phyloP scores from a whole-genome alignment of 2,797 vertebrate genomes.

The Danio kyathit region DNA sequence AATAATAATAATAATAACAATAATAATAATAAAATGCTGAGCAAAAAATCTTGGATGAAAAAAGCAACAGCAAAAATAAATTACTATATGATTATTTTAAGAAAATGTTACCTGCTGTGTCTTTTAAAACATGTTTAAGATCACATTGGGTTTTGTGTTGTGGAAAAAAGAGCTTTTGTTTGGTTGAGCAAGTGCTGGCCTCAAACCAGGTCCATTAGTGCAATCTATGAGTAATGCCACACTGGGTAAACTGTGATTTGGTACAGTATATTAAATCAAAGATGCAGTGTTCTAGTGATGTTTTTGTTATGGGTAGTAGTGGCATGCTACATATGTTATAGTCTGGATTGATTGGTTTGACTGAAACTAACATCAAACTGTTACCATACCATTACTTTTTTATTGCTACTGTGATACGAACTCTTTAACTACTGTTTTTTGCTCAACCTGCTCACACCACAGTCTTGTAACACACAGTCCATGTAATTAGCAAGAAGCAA shows the following conservation, averaged over 20 bases:
- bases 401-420: neutral
- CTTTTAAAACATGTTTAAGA: neutral
- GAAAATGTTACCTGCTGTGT: neutral
- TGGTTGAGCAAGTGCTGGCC: neutral
- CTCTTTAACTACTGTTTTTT: neutral
- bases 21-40: too few species aligned
- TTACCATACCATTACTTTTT: neutral
- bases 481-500: constrained; percentile 51
- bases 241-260: constrained; percentile 6
- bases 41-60: neutral
- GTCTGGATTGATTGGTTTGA: neutral
- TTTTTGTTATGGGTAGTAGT: neutral
- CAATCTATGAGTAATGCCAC: constrained; percentile 16
- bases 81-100: neutral
- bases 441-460: constrained; percentile 15
- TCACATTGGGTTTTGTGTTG: constrained; percentile 1
- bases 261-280: neutral
- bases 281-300: neutral
- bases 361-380: neutral
- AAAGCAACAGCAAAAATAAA: neutral
- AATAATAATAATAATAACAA: too few species aligned
- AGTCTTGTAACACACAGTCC: constrained; percentile 29
- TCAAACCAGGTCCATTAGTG: constrained; percentile 21
- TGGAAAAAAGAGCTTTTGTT: neutral
- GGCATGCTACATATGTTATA: neutral